phyloP scores from a whole-genome alignment of 1,140 invertebrate species.

The Drosophila albomicans region DNA sequence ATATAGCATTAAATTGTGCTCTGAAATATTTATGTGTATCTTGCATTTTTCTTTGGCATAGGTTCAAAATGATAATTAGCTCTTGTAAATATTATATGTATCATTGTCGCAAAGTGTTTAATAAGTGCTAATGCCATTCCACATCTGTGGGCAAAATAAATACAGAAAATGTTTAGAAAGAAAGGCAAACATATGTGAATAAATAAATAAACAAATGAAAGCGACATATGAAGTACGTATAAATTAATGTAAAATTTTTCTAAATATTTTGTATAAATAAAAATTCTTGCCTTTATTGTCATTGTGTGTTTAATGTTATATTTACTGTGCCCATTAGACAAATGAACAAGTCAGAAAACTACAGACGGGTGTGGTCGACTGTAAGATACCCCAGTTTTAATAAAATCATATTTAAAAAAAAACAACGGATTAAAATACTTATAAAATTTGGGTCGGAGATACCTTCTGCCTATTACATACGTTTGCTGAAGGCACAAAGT shows the following conservation, averaged over 20 bases:
- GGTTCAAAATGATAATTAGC: not conserved
- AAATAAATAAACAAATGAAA: not conserved
- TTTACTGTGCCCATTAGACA: not conserved
- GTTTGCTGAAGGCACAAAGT: too few relatives aligned
- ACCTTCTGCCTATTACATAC: too few relatives aligned
- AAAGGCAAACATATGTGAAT: not conserved
- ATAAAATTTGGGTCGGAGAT: too few relatives aligned
- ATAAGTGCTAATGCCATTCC: slow-evolving; percentile 23
- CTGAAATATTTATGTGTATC: too few relatives aligned
- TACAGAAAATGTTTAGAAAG: slow-evolving; percentile 14
- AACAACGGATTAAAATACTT: too few relatives aligned
- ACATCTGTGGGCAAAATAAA: slow-evolving; percentile 36
- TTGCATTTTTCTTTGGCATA: too few relatives aligned
- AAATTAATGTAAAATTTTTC: not conserved
- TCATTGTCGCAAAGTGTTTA: not conserved
- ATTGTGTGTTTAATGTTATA: not conserved
- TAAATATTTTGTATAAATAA: not conserved
- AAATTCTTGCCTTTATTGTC: not conserved
- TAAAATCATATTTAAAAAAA: too few relatives aligned
- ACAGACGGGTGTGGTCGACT: too few relatives aligned
- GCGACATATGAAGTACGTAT: not conserved
- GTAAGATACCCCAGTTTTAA: too few relatives aligned
- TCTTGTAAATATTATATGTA: too few relatives aligned
- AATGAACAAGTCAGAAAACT: not conserved
- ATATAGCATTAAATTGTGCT: too few relatives aligned